A percentile compares a stretch with the other conserved stretches of the same genome.
phyloP scores from a whole-genome alignment of 2,888 invertebrate species.

The Cotesia congregata region DNA sequence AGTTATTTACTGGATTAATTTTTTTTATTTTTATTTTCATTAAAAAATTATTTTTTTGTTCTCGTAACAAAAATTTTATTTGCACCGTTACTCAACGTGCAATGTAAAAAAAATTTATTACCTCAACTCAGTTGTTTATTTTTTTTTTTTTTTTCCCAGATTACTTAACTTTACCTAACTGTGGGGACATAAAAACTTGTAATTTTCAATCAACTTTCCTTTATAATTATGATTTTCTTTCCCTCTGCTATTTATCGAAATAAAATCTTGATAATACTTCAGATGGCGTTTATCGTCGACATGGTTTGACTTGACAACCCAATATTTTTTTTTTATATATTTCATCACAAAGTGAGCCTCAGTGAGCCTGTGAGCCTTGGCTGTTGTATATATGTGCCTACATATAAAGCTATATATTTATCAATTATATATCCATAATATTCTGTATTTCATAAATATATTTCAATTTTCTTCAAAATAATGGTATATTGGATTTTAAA shows the following conservation, averaged over 20 bases:
- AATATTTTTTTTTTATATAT: neutral
- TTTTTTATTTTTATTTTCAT: too few relatives aligned
- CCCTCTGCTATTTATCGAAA: neutral
- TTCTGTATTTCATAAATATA: neutral
- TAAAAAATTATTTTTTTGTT: too few relatives aligned
- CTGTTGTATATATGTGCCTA: neutral
- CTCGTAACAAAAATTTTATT: too few relatives aligned
- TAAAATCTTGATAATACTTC: conserved; percentile 1
- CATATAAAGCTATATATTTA: neutral
- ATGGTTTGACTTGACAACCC: neutral
- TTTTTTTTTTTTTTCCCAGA: neutral
- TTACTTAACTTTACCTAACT: neutral
- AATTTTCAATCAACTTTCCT: neutral
- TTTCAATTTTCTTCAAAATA: conserved; percentile 25
- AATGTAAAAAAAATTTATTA: too few relatives aligned
- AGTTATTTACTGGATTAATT: too few relatives aligned
- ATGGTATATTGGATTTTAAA: conserved; percentile 63
- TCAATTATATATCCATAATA: neutral
- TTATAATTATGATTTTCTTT: neutral
- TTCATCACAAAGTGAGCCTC: neutral
- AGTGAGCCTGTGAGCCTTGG: neutral
- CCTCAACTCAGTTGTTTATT: neutral
- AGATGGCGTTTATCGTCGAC: neutral
- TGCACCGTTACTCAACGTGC: too few relatives aligned
- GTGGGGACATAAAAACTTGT: neutral